Conservation (phyloP, 1,140 invertebrate genomes). For the Achroia grisella region DNA sequence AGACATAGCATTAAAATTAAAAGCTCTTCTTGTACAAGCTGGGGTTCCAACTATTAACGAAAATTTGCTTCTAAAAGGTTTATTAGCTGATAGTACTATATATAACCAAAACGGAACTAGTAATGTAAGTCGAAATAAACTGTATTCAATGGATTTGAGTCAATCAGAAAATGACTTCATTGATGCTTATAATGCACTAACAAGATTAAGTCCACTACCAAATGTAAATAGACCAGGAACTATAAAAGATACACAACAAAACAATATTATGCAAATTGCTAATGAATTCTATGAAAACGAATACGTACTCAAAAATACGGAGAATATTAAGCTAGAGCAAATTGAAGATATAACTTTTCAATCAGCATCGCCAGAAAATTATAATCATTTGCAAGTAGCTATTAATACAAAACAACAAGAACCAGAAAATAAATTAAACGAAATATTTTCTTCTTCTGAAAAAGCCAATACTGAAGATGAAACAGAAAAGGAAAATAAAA, state of each 20-base stretch:
- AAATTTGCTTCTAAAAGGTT: slow-evolving; percentile 40
- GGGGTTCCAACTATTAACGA: slow-evolving; percentile 43
- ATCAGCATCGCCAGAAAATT: no score
- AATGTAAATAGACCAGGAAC: slow-evolving; percentile 17
- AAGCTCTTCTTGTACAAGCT: slow-evolving; percentile 35
- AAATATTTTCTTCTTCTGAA: no score
- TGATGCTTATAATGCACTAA: slow-evolving; percentile 59
- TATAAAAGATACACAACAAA: background rate
- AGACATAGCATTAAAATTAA: slow-evolving; percentile 44
- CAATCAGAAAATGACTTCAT: slow-evolving; percentile 68
- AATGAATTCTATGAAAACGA: background rate
- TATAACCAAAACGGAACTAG: slow-evolving; percentile 8
- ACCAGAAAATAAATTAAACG: no score
- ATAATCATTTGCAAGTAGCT: no score
- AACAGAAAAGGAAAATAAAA: no score
- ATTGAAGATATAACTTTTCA: no score
- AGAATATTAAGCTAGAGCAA: background rate
- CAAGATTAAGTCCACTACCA: slow-evolving; percentile 46
- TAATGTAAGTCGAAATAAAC: slow-evolving; percentile 8
- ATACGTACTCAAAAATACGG: background rate
- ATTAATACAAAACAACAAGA: no score
- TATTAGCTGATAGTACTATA: slow-evolving; percentile 72
- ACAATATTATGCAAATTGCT: background rate
- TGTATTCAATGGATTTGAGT: slow-evolving; percentile 29
- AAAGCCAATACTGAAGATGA: no score